Evolutionary conservation across 1,140 invertebrate genomes (phyloP).

Genomic region (Zaprionus ghesquierei): DNA sequence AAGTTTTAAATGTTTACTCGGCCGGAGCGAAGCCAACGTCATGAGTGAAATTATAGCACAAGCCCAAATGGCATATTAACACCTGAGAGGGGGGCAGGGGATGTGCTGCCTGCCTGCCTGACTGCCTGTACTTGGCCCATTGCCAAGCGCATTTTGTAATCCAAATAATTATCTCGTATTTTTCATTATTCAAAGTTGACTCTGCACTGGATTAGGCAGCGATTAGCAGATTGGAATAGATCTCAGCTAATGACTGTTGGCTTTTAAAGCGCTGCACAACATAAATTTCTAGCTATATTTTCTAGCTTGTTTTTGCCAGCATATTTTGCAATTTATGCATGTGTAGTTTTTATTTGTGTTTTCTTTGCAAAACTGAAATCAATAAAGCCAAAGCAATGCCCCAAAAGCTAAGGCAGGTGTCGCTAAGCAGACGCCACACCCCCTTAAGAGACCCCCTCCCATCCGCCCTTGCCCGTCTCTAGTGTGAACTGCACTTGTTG

Average conservation of each 20-base stretch:
- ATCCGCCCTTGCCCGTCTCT: not conserved
- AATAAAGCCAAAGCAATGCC: constrained; percentile 68
- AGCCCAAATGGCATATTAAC: constrained; percentile 8
- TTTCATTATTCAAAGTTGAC: not conserved
- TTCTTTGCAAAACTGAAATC: constrained; percentile 44
- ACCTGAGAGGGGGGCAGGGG: not conserved
- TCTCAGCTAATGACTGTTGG: not conserved
- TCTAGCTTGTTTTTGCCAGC: not conserved
- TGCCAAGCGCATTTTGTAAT: not conserved
- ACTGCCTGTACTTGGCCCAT: not conserved
- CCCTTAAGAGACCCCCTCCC: too few species aligned
- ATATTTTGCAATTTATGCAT: not conserved
- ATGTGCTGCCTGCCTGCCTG: not conserved
- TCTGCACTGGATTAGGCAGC: not conserved
- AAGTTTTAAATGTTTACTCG: constrained; percentile 71
- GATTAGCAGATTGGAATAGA: not conserved
- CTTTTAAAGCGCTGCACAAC: not conserved
- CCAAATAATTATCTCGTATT: not conserved
- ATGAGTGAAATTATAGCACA: not conserved
- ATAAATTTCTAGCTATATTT: not conserved
- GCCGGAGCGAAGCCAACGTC: constrained; percentile 32
- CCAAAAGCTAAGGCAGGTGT: constrained; percentile 42
- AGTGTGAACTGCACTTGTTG: constrained; percentile 1
- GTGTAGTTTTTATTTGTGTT: not conserved
- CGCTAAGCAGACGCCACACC: constrained; percentile 17